Percentiles rank a stretch among this genome's conserved stretches.
Conservation (phyloP, 2,888 invertebrate species). For the Aphelenchoides bicaudatus region DNA sequence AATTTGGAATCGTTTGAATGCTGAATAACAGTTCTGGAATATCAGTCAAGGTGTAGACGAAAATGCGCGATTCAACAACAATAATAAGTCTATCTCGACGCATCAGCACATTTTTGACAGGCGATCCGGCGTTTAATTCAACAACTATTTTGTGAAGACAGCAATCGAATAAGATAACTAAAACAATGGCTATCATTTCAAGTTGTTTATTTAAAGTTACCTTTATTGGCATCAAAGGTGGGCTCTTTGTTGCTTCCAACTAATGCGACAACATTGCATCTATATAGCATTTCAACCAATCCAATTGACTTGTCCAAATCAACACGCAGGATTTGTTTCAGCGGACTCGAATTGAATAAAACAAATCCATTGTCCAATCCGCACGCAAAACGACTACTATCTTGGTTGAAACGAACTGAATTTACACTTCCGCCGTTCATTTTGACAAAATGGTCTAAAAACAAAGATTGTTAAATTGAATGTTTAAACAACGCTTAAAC, state of each 20-base stretch:
- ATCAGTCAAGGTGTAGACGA: conserved; percentile 13
- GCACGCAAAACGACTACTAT: conserved; percentile 34
- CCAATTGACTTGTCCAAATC: background rate
- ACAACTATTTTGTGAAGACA: background rate
- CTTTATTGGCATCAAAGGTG: conserved; percentile 9
- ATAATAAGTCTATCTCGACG: conserved; percentile 11
- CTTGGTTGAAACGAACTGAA: background rate
- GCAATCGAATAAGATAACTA: conserved; percentile 14
- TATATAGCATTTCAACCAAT: background rate
- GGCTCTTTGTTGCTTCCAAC: conserved; percentile 3
- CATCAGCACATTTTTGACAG: background rate
- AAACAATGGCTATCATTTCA: background rate
- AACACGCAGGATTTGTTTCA: conserved; percentile 7
- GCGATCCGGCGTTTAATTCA: background rate
- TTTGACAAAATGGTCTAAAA: too few relatives aligned
- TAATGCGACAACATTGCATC: conserved; percentile 14
- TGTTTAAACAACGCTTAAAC: too few relatives aligned
- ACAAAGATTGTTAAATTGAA: too few relatives aligned
- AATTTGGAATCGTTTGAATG: conserved; percentile 9
- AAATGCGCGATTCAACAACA: background rate
- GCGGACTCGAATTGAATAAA: conserved; percentile 10
- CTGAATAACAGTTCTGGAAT: conserved; percentile 14
- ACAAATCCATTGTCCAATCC: background rate
- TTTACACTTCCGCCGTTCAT: too few relatives aligned
- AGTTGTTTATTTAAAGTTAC: conserved; percentile 3